Percentiles rank a stretch among this genome's conserved stretches.
Evolutionary conservation across 2,888 invertebrate species (phyloP).

Genomic region (Prosapia bicincta): DNA sequence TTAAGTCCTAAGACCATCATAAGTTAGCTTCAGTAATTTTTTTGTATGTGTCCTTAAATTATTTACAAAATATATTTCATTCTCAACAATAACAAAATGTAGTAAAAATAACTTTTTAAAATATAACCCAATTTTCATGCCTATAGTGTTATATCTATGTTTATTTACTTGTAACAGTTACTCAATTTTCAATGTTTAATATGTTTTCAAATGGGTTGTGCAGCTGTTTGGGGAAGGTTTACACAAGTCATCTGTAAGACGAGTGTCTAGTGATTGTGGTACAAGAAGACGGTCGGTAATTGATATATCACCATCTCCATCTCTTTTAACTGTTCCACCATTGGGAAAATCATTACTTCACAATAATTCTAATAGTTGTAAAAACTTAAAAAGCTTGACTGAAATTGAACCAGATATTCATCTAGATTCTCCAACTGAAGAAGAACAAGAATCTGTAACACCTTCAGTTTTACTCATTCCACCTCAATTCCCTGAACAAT

Average conservation of each 20-base stretch:
- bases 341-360: neutral
- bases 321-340: constrained; percentile 20
- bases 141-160: no score
- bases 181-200: neutral
- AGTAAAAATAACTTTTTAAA: no score
- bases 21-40: no score
- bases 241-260: constrained; percentile 13
- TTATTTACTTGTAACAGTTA: no score
- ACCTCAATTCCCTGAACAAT: constrained; percentile 38
- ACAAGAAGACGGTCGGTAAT: constrained; percentile 8
- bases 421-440: constrained; percentile 21
- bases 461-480: constrained; percentile 41
- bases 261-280: constrained; percentile 25
- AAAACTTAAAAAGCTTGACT: constrained; percentile 21
- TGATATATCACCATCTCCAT: neutral
- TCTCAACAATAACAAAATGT: no score
- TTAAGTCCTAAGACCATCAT: no score
- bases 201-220: neutral
- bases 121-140: no score
- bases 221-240: constrained; percentile 11
- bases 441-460: constrained; percentile 38
- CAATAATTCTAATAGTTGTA: constrained; percentile 5
- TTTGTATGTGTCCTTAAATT: no score
- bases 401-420: constrained; percentile 11
- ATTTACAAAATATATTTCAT: no score